phyloP scores from a whole-genome alignment of 2,888 invertebrate species.

The Watsonalla binaria region DNA sequence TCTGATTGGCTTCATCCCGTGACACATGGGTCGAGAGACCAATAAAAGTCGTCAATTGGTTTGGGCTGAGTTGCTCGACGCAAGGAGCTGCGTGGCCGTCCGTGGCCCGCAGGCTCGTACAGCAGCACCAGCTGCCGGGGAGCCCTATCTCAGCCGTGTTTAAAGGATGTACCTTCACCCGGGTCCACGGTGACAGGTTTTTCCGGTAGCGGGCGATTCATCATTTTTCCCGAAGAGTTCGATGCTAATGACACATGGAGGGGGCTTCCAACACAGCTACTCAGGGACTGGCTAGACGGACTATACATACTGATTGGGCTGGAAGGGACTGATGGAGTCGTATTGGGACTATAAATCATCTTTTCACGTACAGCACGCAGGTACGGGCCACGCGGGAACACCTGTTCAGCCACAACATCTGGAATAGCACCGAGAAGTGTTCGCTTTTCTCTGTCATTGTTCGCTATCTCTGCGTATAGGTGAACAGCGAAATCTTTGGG shows the following conservation, averaged over 20 bases:
- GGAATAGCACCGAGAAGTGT: conserved; percentile 56
- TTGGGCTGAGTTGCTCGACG: conserved; percentile 8
- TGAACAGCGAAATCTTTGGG: conserved; percentile 77
- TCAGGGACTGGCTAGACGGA: conserved; percentile 13
- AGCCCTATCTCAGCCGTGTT: conserved; percentile 39
- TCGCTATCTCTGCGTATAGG: conserved; percentile 81
- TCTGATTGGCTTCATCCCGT: conserved; percentile 17
- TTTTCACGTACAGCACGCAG: conserved; percentile 80
- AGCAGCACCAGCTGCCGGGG: conserved; percentile 15
- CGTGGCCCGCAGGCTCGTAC: conserved; percentile 8
- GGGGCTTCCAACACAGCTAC: conserved; percentile 31
- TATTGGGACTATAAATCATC: conserved; percentile 39
- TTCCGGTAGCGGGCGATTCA: conserved; percentile 83
- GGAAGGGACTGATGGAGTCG: conserved; percentile 27
- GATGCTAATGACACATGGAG: conserved; percentile 49
- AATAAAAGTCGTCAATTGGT: conserved; percentile 21
- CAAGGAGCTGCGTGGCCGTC: conserved; percentile 8
- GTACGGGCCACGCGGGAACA: conserved; percentile 77
- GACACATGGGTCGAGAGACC: conserved; percentile 30
- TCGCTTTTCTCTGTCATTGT: conserved; percentile 58
- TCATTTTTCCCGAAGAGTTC: conserved; percentile 77
- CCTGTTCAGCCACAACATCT: conserved; percentile 61
- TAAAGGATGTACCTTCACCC: conserved; percentile 63
- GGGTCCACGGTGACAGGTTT: conserved; percentile 71
- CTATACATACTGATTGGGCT: not conserved